Evolutionary conservation across 1,140 invertebrate species (phyloP), one percentile per base, ranked within the genome.

Genomic region (Lethrus apterus): DNA sequence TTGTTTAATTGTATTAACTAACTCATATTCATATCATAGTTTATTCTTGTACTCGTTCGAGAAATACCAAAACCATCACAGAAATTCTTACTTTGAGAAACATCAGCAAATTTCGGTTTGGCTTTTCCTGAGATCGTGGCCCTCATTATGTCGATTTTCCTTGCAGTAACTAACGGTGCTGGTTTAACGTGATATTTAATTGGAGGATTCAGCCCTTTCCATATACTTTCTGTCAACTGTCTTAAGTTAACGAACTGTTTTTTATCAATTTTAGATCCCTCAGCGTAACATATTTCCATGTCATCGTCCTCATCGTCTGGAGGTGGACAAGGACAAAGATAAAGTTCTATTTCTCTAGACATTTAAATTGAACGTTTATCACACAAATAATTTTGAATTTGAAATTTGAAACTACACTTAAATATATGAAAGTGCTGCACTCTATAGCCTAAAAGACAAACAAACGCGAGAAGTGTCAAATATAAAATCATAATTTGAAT

Each of bases 71-170:
- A 42, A 15, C 21, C 21, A 11, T 24, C 40, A 10, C 40, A 42
- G 17, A 26, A 42, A 29, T 21, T 18, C 15, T 26, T 42, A 18
- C 8, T 24, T 2, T 21, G 40, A 26, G 14, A 29, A 3, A 42
- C 8, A 1, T 26, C 15, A 4, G 40, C 10, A 15, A 21, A 26
- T 9, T 7, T n/a, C 10, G 40, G 40, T 9, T 17, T 42, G 2
- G 23, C 40, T 40, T 48, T 42, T 17, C 46, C 21, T 1, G 18
- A 34, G 26, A 48, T 26, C 24, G 33, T 10, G 1, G 38, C 19
- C 7, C 46, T 18, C 20, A 43, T 41, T 24, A 48, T 48, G 10
- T 48, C 46, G 8, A 40, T 18, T 43, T 29, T 42, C 43, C 46
- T 24, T 2, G 46, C 46, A 18, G 38, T 42, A 15, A 48, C 30